Percentiles rank a stretch among this genome's conserved stretches.
Conservation (phyloP, 2,113 vertebrate species). For the Tenrec ecaudatus region DNA sequence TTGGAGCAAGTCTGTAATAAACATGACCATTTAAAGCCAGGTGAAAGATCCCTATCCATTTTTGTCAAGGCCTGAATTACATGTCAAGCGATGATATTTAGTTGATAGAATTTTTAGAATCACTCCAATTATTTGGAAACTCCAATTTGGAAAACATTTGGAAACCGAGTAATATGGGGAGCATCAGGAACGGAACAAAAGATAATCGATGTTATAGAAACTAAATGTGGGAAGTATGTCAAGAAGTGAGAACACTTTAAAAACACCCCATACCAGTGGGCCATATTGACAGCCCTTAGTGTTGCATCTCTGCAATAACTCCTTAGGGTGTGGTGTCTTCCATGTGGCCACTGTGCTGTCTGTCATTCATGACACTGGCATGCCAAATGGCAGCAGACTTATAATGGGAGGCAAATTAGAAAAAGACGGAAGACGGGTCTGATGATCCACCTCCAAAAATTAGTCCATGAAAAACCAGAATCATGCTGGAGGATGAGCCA, state of each 20-base stretch:
- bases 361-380: not conserved
- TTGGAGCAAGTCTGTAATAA: too few relatives aligned
- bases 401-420: not conserved
- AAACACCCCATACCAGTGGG: not conserved
- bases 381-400: not conserved
- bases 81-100: not conserved
- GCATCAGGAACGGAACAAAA: not conserved
- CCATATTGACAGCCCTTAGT: not conserved
- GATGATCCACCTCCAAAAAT: not conserved
- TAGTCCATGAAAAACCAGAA: too few relatives aligned
- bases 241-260: not conserved
- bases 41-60: not conserved
- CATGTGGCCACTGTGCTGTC: not conserved
- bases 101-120: not conserved
- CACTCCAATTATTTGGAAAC: not conserved
- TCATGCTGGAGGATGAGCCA: too few relatives aligned
- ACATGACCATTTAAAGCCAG: slow-evolving; percentile 12
- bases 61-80: not conserved
- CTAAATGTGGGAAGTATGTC: not conserved
- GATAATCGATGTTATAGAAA: not conserved
- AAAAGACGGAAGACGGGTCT: not conserved
- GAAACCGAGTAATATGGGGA: too few relatives aligned
- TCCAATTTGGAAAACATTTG: slow-evolving; percentile 10
- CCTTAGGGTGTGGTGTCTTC: not conserved
- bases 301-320: not conserved